Conservation (phyloP, 2,797 vertebrate species). For the Notoglanidium macrostoma region DNA sequence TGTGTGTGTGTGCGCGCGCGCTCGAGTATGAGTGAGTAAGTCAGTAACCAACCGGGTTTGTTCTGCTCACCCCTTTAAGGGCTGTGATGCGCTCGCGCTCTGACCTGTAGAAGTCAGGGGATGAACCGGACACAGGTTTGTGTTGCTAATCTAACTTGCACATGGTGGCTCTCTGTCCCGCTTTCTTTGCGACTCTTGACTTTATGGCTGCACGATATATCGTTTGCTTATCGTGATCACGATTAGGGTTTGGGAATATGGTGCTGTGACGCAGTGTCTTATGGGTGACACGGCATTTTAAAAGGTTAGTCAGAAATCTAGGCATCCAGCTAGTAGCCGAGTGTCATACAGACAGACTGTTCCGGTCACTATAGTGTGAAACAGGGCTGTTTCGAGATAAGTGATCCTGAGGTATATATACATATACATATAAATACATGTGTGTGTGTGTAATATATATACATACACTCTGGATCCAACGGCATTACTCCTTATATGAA, state of each 20-base stretch:
- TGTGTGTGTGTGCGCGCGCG: not conserved
- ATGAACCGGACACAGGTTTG: not conserved
- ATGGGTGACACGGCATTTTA: too few species aligned
- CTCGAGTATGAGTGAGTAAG: not conserved
- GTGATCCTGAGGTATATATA: not conserved
- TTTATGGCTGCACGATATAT: not conserved
- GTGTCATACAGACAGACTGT: not conserved
- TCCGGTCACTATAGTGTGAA: not conserved
- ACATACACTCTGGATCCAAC: too few species aligned
- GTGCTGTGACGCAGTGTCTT: not conserved
- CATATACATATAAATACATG: too few species aligned
- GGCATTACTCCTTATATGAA: too few species aligned
- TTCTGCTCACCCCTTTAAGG: not conserved
- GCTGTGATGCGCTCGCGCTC: not conserved
- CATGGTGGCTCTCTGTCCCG: not conserved
- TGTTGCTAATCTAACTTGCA: not conserved
- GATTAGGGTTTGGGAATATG: not conserved
- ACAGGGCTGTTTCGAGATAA: not conserved
- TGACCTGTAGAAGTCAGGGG: not conserved
- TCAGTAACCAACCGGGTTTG: not conserved
- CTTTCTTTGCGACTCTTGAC: not conserved
- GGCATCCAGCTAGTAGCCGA: too few species aligned
- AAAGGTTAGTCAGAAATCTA: not conserved
- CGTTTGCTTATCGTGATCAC: not conserved
- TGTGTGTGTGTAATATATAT: too few species aligned